Conservation (phyloP, 1,140 invertebrate species). For the Agrilus planipennis region DNA sequence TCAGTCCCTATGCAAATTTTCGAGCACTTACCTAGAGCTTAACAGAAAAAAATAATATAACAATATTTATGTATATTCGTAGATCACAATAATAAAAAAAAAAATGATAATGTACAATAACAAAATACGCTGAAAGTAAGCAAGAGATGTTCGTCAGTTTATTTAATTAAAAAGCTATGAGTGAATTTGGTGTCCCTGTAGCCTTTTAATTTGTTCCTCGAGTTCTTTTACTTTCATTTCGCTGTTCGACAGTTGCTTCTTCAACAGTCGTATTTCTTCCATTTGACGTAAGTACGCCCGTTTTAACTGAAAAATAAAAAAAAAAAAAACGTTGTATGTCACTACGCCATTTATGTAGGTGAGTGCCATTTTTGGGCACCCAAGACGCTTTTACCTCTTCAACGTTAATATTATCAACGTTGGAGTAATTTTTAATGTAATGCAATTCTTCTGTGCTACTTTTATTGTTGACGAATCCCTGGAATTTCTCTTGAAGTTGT, state of each 20-base stretch:
- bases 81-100: slow-evolving; percentile 5
- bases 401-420: slow-evolving; percentile 38
- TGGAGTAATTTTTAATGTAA: slow-evolving; percentile 33
- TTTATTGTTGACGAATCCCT: slow-evolving; percentile 42
- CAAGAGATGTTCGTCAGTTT: too few relatives aligned
- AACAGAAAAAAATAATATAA: too few relatives aligned
- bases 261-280: slow-evolving; percentile 63
- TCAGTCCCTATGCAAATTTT: too few relatives aligned
- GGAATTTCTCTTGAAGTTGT: slow-evolving; percentile 58
- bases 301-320: slow-evolving; percentile 46
- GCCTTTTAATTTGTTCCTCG: slow-evolving; percentile 54
- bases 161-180: too few relatives aligned
- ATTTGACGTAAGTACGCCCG: slow-evolving; percentile 60
- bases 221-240: slow-evolving; percentile 65
- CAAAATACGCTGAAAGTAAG: slow-evolving; percentile 7
- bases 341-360: background rate
- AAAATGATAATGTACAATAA: slow-evolving; percentile 4
- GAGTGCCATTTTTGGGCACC: background rate
- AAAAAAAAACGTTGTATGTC: too few relatives aligned
- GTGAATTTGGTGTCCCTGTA: slow-evolving; percentile 40
- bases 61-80: too few relatives aligned
- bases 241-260: slow-evolving; percentile 61
- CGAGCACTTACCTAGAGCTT: too few relatives aligned
- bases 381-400: slow-evolving; percentile 37
- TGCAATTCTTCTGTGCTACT: slow-evolving; percentile 35